Percentiles rank a stretch among this genome's conserved stretches.
phyloP scores from a whole-genome alignment of 2,797 vertebrate species.

The Paramormyrops hopkinsi region DNA sequence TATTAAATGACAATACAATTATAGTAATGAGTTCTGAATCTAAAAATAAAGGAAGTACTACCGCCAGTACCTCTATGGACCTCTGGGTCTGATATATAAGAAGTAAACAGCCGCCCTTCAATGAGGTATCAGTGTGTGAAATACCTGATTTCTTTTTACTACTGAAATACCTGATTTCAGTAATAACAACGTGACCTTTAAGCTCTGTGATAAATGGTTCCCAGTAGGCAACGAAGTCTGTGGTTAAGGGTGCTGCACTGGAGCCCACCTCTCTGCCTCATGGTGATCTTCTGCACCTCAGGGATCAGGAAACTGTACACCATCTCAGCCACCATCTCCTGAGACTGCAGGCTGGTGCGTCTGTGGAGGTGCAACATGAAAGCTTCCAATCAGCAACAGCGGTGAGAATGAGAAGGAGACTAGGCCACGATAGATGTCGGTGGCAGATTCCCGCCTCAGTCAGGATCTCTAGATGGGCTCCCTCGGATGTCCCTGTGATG shows the following conservation, averaged over 20 bases:
- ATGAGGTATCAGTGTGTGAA: neutral
- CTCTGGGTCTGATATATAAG: neutral
- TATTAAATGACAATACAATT: neutral
- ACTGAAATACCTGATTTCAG: neutral
- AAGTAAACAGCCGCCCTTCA: neutral
- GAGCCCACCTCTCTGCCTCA: slow-evolving; percentile 77
- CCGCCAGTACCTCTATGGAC: neutral
- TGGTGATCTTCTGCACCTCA: slow-evolving; percentile 69
- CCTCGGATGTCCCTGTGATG: neutral
- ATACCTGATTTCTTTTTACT: neutral
- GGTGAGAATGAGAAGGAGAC: neutral
- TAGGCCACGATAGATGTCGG: neutral
- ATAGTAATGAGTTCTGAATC: neutral
- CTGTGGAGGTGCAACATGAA: slow-evolving; percentile 46
- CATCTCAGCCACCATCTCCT: slow-evolving; percentile 87
- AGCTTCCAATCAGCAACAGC: neutral
- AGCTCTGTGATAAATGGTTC: neutral
- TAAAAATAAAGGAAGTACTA: neutral
- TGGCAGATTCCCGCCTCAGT: neutral
- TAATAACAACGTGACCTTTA: neutral
- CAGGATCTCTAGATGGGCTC: neutral
- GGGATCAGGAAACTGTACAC: slow-evolving; percentile 88
- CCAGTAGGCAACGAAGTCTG: neutral
- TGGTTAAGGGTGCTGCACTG: neutral
- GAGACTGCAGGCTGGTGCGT: slow-evolving; percentile 68